Evolutionary conservation across 2,888 invertebrate genomes (phyloP), one percentile per base, ranked within the genome.

Genomic region (Drosophila phalerata): DNA sequence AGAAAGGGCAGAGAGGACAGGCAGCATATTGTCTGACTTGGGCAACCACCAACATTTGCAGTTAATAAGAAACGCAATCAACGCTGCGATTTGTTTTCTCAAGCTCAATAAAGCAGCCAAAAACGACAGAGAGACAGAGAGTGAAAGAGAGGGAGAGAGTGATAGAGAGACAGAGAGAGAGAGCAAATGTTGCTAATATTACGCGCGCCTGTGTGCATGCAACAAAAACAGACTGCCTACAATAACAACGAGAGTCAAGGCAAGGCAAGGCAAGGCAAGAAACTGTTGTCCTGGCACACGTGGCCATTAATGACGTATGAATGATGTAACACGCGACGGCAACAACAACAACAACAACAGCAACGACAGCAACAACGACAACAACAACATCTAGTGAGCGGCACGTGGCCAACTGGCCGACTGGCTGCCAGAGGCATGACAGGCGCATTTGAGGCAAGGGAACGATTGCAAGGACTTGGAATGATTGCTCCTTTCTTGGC

Each of bases 221-320:
- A 78, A 81, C 77, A 79, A 84, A 74, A 83, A 88, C 73, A 88
- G 71, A 69, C 79, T 65, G 86, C 84, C 86, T 81, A 81, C 83
- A 85, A 85, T 70, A 85, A 85, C 75, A 85, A 71, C 49, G 47
- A 57, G 58, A 60, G 34, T 56, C 56, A 32, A 55, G 55, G 49
- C 63, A 13, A 45, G 47, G 32, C 51, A 34, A 11, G 19, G 42
- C 32, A 10, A 15, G 51, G 37, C 65, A 71, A 47, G 55, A 47
- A 65, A 47, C 52, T 80, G 61, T 42, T 58, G 73, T 53, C 80
- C 73, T 74, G 68, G 79, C 77, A 90, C 93, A 93, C 93, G 93
- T 92, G 93, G 79, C 91, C 87, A 88, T 88, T 92, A 92, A 93
- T 92, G 92, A 93, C 93, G 91, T 93, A 92, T 93, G 93, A 93